phyloP scores from a whole-genome alignment of 2,113 vertebrate species.

The Dermatemys mawii region DNA sequence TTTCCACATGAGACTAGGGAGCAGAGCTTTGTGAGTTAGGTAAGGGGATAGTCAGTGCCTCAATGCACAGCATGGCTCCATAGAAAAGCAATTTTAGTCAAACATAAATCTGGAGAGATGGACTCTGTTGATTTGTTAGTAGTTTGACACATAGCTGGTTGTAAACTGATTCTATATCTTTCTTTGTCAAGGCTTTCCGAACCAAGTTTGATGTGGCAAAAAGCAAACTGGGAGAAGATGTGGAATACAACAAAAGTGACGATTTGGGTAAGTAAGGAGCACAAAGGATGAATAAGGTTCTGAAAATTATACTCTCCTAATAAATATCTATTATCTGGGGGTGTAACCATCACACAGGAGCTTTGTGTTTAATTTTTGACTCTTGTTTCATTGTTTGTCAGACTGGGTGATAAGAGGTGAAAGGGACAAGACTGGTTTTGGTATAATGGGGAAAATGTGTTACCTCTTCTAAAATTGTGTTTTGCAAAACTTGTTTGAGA shows the following conservation, averaged over 20 bases:
- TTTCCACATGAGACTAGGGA: background rate
- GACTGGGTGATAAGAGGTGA: no score
- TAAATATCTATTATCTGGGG: background rate
- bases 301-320: background rate
- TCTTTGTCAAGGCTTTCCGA: slow-evolving; percentile 60
- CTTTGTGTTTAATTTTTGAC: background rate
- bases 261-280: slow-evolving; percentile 55
- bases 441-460: no score
- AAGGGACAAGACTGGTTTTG: no score
- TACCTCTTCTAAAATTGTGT: no score
- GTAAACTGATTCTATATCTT: background rate
- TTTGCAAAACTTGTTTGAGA: no score
- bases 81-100: no score
- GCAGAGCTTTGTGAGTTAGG: background rate
- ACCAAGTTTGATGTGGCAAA: background rate
- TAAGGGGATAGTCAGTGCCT: background rate
- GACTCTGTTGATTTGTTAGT: background rate
- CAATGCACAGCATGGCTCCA: background rate
- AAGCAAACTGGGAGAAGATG: background rate
- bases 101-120: background rate
- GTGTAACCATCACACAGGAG: background rate
- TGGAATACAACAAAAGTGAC: background rate
- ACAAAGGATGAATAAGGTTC: background rate
- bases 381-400: background rate
- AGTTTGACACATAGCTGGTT: background rate